Conservation (phyloP, 2,888 invertebrate genomes). For the Teinopalpus imperialis region DNA sequence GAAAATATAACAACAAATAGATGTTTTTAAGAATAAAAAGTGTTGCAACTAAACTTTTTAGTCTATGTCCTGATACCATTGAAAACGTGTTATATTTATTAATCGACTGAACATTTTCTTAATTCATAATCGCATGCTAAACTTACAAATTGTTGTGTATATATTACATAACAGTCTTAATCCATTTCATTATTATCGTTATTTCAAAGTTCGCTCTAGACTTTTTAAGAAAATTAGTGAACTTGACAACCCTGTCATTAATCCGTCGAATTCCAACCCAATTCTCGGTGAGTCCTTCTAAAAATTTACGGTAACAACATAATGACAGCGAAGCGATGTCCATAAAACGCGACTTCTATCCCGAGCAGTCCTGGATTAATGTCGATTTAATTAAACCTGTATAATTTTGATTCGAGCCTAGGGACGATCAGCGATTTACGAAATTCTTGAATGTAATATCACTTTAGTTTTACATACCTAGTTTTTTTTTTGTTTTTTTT, state of each 20-base stretch:
- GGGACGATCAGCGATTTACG: slow-evolving; percentile 30
- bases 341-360: slow-evolving; percentile 61
- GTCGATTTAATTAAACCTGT: slow-evolving; percentile 79
- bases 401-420: slow-evolving; percentile 66
- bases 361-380: slow-evolving; percentile 72
- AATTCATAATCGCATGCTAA: too few relatives aligned
- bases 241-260: slow-evolving; percentile 41
- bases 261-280: slow-evolving; percentile 53
- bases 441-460: slow-evolving; percentile 22
- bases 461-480: too few relatives aligned
- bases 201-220: slow-evolving; percentile 3
- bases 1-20: too few relatives aligned
- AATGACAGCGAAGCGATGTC: slow-evolving; percentile 64
- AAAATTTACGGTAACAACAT: slow-evolving; percentile 69
- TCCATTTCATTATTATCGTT: too few relatives aligned
- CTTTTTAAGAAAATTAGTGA: slow-evolving; percentile 29
- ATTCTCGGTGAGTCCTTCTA: slow-evolving; percentile 51
- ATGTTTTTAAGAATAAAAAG: too few relatives aligned
- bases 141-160: too few relatives aligned
- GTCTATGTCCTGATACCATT: too few relatives aligned
- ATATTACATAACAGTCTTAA: too few relatives aligned
- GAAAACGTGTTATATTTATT: too few relatives aligned
- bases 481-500: slow-evolving; percentile 5
- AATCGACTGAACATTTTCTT: too few relatives aligned
- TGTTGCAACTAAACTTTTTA: too few relatives aligned